Evolutionary conservation across 2,797 vertebrate species (phyloP).

Genomic region (Onychomys arenicola): DNA sequence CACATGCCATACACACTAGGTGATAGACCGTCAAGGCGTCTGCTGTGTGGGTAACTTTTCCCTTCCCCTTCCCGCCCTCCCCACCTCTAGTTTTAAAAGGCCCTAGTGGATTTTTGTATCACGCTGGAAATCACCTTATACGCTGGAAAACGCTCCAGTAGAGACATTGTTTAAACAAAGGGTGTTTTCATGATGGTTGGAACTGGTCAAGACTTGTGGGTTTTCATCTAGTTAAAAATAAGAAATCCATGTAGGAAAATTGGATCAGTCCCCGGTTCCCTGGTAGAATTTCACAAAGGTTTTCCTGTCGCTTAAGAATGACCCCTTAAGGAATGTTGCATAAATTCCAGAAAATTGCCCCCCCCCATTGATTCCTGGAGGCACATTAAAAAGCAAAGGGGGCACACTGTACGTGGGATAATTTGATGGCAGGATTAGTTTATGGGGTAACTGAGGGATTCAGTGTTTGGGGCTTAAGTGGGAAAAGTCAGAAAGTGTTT

Average conservation of each 20-base stretch:
- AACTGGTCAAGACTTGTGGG: constrained; percentile 84
- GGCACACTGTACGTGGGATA: constrained; percentile 33
- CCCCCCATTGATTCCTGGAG: constrained; percentile 62
- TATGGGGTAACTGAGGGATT: not conserved
- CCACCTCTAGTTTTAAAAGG: constrained; percentile 67
- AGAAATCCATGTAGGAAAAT: constrained; percentile 74
- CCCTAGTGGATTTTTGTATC: constrained; percentile 74
- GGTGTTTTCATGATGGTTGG: constrained; percentile 83
- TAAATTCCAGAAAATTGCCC: constrained; percentile 72
- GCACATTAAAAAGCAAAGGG: constrained; percentile 22
- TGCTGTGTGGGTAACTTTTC: constrained; percentile 63
- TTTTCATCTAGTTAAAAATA: constrained; percentile 78
- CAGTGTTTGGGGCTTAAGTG: constrained; percentile 66
- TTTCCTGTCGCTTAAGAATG: constrained; percentile 77
- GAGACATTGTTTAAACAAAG: constrained; percentile 86
- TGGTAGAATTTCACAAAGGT: constrained; percentile 79
- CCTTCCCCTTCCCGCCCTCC: not conserved
- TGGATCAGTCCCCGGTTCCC: constrained; percentile 80
- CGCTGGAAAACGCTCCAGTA: constrained; percentile 78
- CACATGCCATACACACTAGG: constrained; percentile 58
- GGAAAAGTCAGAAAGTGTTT: not conserved
- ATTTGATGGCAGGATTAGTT: constrained; percentile 50
- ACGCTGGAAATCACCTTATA: constrained; percentile 77
- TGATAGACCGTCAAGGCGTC: constrained; percentile 70
- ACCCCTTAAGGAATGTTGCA: constrained; percentile 74